phyloP scores from a whole-genome alignment of 2,797 vertebrate species.

The Etheostoma perlongum region DNA sequence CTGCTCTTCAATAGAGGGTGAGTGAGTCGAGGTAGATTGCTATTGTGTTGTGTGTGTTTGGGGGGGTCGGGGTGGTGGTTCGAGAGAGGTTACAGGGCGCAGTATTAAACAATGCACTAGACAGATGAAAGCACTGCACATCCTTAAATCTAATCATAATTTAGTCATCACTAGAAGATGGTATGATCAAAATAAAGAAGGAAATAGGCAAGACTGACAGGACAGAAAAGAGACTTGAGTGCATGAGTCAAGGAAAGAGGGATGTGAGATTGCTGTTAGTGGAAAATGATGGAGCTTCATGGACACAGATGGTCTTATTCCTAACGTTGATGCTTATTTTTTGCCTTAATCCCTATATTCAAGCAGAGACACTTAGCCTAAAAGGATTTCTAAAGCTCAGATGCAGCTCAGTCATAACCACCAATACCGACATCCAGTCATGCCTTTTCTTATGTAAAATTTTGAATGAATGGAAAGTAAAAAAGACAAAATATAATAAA shows the following conservation, averaged over 20 bases:
- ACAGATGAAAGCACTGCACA: slow-evolving; percentile 91
- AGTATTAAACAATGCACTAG: slow-evolving; percentile 78
- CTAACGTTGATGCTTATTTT: slow-evolving; percentile 68
- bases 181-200: slow-evolving; percentile 83
- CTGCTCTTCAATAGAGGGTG: slow-evolving; percentile 88
- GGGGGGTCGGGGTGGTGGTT: slow-evolving; percentile 77
- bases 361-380: slow-evolving; percentile 51
- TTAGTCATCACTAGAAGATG: slow-evolving; percentile 90
- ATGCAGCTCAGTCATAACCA: slow-evolving; percentile 21
- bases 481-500: background rate
- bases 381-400: slow-evolving; percentile 65
- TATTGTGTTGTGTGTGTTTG: slow-evolving; percentile 79
- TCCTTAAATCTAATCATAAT: slow-evolving; percentile 94
- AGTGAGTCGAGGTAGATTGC: slow-evolving; percentile 82
- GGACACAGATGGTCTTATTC: slow-evolving; percentile 70
- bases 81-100: slow-evolving; percentile 68
- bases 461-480: background rate
- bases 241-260: slow-evolving; percentile 58
- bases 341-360: slow-evolving; percentile 57
- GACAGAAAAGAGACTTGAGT: slow-evolving; percentile 60
- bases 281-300: slow-evolving; percentile 58
- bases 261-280: slow-evolving; percentile 58
- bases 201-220: slow-evolving; percentile 62
- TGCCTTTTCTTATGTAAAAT: slow-evolving; percentile 24
- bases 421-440: slow-evolving; percentile 59